A percentile compares a stretch with the other conserved stretches of the same genome.
Evolutionary conservation across 2,113 vertebrate species (phyloP).

Genomic region (Rana temporaria): DNA sequence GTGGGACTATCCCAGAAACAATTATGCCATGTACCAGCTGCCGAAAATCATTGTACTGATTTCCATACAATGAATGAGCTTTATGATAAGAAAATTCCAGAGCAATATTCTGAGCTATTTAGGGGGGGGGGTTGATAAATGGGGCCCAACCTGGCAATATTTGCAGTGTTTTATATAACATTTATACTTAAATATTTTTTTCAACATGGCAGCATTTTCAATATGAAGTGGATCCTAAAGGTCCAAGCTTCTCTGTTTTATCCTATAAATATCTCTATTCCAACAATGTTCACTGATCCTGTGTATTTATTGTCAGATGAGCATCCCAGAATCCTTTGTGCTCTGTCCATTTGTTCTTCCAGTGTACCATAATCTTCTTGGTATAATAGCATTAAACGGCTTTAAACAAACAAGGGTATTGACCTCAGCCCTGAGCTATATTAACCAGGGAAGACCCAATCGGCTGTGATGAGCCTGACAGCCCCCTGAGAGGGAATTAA

Average conservation of each 20-base stretch:
- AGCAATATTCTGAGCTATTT: too few species aligned
- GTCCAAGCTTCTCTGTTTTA: neutral
- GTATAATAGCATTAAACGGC: conserved; percentile 57
- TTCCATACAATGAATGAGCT: too few species aligned
- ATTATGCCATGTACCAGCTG: too few species aligned
- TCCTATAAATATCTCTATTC: neutral
- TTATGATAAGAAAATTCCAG: too few species aligned
- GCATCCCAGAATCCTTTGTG: conserved; percentile 9
- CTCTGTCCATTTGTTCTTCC: conserved; percentile 10
- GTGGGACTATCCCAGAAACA: too few species aligned
- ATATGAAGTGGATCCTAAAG: too few species aligned
- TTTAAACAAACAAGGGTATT: conserved; percentile 48
- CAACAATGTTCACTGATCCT: neutral
- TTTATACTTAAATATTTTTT: too few species aligned
- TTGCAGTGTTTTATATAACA: too few species aligned
- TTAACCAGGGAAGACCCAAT: conserved; percentile 15
- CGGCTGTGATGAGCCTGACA: neutral
- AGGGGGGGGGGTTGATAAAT: too few species aligned
- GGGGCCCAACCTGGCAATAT: too few species aligned
- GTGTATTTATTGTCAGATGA: neutral
- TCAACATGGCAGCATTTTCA: too few species aligned
- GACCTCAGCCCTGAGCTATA: conserved; percentile 24
- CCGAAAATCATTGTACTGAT: too few species aligned
- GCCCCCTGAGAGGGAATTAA: conserved; percentile 6
- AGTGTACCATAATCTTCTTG: conserved; percentile 58